Evolutionary conservation across 2,797 vertebrate genomes (phyloP), one percentile per base, ranked within the genome.

Genomic region (Podargus strigoides): DNA sequence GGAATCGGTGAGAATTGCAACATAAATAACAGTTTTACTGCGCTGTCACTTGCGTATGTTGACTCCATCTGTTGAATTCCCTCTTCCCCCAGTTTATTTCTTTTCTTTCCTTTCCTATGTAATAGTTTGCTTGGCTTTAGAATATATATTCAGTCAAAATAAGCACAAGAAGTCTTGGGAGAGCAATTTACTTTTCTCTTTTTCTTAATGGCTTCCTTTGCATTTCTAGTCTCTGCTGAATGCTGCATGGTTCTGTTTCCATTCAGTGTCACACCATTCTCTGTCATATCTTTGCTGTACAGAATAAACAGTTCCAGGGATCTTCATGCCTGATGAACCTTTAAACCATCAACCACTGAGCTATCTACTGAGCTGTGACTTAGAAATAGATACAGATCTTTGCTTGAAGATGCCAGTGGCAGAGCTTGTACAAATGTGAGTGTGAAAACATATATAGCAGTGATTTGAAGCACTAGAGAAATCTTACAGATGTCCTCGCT

Each of bases 1-100:
- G 53, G 56, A 81, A 83, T 80, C 87, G 23, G 4, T 67, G 87
- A 76, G 50, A 79, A 87, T 18, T 87, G 41, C 60, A 63, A 49
- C 47, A 70, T 49, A 78, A 95, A 73, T 73, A 52, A 47, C 53
- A 27, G 53, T 62, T 89, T 82, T 87, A 58, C 75, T 89, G 80
- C 34, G 60, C 37, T 46, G 72, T 64, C 49, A 44, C 59, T 90
- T 93, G 52, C 49, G 87, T 93, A 9, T 60, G 42, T 70, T 82
- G 80, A 69, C 62, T 93, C 52, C 37, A 49, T 76, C 88, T 94
- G 83, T 86, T 91, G 91, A 89, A 87, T 91, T 93, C 49, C 44
- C 47, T 24, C 28, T 82, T 67, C 37, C 12, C 6, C 14, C 14
- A 7, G 55, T 62, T 79, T 68, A 34, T 95, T 92, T 75, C 19